Evolutionary conservation across 2,797 vertebrate species (phyloP), one percentile per base, ranked within the genome.

Genomic region (Erpetoichthys calabaricus): DNA sequence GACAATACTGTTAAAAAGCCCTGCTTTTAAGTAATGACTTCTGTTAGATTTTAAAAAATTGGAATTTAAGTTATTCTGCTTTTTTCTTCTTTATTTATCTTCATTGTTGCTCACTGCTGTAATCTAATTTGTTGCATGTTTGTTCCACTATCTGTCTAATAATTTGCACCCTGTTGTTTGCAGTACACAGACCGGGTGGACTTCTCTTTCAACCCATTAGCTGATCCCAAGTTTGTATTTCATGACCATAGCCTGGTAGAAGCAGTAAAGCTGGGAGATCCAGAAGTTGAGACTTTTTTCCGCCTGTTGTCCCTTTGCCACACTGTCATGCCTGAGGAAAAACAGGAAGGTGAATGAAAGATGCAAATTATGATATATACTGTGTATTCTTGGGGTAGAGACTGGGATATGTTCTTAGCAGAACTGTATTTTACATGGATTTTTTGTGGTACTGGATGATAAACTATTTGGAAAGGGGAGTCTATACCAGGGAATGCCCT

Each of bases 281-380:
- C 1, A 0, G 67, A 80, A 0, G 84, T 80, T 0, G 83, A 83
- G 8, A 62, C 66, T 42, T 97, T 98, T 73, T 95, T 98, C 66
- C 82, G 89, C 3, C 73, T 93, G 56, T 81, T 98, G 60, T 88
- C 93, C 1, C 72, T 98, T 8, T 98, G 94, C 58, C 94, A 97
- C 69, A 98, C 94, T 0, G 92, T 97, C 65, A 95, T 97, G 88
- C 74, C 90, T 0, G 92, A 95, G 63, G 91, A 96, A 63, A 94
- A 93, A 68, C 80, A 68, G 9, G 78, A 85, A 68, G 92, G 94
- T 97, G 67, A 83, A 83, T 25, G 25, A 56, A 52, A 45, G 25
- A 7, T 51, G 25, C 25, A 25, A 25, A 56, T 54, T 44, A 10
- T 6, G 45, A 60, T 41, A 3, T 56, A 45, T 4, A 6, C 45